These are phyloP conservation scores for Malurus splendens DNA, from an alignment of 2,797 vertebrate genomes.

Conservation along the genomic window DNA sequence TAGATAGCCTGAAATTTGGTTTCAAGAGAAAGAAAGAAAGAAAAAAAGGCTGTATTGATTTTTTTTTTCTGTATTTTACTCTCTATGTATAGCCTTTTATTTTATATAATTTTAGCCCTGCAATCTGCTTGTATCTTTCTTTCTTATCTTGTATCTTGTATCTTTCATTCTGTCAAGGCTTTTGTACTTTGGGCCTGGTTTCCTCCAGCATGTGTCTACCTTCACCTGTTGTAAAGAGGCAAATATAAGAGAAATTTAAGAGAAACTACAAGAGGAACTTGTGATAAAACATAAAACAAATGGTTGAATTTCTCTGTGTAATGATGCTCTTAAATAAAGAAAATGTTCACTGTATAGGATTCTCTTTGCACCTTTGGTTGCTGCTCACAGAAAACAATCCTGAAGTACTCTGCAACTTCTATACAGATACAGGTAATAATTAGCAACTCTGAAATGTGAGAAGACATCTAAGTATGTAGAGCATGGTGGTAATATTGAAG, in stretches of 20 bases:
- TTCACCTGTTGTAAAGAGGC: background rate
- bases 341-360: rapidly evolving
- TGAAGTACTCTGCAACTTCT: background rate
- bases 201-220: background rate
- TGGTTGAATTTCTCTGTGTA: background rate
- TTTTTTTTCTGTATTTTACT: background rate
- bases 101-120: background rate
- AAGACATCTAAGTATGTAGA: rapidly evolving
- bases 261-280: background rate
- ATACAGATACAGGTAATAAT: background rate
- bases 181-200: background rate
- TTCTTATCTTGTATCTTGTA: too few relatives aligned
- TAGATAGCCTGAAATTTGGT: background rate
- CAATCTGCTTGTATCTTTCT: background rate
- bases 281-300: background rate
- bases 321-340: background rate
- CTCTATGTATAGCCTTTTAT: background rate
- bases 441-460: background rate
- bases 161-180: background rate
- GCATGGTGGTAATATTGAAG: background rate
- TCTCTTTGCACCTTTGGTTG: background rate
- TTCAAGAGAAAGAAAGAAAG: background rate
- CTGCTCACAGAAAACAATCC: background rate
- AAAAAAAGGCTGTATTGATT: background rate
- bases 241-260: background rate